These are phyloP conservation scores for Oligia latruncula DNA, from an alignment of 2,888 invertebrate genomes.

Conservation along the genomic window DNA sequence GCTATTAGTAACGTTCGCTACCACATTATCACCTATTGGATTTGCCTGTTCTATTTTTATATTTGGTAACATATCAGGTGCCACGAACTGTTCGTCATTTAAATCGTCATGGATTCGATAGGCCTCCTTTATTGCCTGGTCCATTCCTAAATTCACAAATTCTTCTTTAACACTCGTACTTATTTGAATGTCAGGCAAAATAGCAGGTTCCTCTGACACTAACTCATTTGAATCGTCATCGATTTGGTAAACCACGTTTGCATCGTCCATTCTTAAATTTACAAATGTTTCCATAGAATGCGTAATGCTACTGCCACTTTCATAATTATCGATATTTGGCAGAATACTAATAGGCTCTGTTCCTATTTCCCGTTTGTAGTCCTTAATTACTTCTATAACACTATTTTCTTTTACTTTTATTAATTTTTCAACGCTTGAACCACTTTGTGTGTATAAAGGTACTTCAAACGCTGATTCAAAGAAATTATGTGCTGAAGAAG, in stretches of 20 bases:
- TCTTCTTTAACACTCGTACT: background rate
- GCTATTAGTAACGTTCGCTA: background rate
- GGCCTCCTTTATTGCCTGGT: constrained; percentile 1
- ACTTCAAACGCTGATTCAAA: constrained; percentile 5
- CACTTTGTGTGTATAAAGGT: background rate
- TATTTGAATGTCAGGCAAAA: constrained; percentile 14
- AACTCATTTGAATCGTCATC: constrained; percentile 5
- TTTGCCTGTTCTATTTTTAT: background rate
- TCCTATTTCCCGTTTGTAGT: background rate
- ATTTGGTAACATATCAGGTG: background rate
- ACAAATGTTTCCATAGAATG: background rate
- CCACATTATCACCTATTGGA: background rate
- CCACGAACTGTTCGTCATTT: background rate
- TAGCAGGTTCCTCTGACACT: background rate
- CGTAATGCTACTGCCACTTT: background rate
- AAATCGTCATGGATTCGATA: constrained; percentile 2
- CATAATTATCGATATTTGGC: constrained; percentile 16
- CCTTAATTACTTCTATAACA: constrained; percentile 16
- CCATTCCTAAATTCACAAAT: background rate
- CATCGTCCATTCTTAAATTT: background rate
- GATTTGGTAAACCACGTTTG: background rate
- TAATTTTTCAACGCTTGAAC: constrained; percentile 18
- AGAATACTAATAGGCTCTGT: constrained; percentile 39
- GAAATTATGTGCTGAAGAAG: constrained; percentile 1
- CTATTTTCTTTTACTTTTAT: constrained; percentile 16